Evolutionary conservation across 2,888 invertebrate species (phyloP).

Genomic region (Teleogryllus oceanicus): DNA sequence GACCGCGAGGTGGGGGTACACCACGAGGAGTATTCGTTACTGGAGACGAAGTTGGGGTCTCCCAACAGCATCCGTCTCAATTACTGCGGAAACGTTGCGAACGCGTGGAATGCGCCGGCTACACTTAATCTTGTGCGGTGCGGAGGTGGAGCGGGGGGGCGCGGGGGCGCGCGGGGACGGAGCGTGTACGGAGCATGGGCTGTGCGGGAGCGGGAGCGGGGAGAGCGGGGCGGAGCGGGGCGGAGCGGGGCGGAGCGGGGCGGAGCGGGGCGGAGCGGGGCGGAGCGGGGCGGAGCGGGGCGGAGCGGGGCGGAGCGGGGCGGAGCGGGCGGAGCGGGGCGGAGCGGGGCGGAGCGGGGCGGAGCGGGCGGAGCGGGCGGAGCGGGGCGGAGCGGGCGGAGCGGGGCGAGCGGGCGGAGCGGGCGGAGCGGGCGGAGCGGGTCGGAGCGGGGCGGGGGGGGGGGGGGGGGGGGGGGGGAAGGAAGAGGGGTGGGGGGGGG

Average conservation of each 20-base stretch:
- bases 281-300: no score
- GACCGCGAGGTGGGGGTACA: neutral
- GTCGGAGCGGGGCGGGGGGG: neutral
- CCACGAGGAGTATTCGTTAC: slow-evolving; percentile 8
- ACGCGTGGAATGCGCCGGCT: neutral
- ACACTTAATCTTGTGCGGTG: neutral
- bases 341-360: no score
- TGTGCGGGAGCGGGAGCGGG: neutral
- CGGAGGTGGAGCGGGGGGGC: neutral
- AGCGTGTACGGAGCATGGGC: neutral
- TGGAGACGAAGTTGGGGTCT: slow-evolving; percentile 1
- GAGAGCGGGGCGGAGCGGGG: neutral
- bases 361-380: no score
- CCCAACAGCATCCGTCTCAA: slow-evolving; percentile 8
- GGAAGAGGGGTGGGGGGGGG: no score
- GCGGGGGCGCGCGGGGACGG: neutral
- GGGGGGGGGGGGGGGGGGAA: no score
- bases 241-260: neutral
- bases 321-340: no score
- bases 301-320: no score
- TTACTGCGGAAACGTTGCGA: slow-evolving; percentile 2
- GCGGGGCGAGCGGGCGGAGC: neutral
- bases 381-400: neutral
- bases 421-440: neutral
- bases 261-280: neutral